Conservation (phyloP, 2,113 vertebrate genomes). For the Brachirus orientalis region DNA sequence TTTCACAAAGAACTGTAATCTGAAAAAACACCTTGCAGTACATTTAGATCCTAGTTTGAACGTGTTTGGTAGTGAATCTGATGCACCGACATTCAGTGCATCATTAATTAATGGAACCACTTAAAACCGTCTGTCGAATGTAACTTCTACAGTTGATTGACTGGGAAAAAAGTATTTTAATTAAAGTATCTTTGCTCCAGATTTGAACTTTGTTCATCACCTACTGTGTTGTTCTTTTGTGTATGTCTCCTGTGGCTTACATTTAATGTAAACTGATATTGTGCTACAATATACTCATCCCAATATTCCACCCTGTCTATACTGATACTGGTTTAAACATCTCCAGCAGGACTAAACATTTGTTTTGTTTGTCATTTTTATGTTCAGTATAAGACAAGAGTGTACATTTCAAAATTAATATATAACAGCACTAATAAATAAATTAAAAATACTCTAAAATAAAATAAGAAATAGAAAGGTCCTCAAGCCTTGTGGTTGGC, state of each 20-base stretch:
- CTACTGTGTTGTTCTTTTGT: neutral
- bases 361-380: too few relatives aligned
- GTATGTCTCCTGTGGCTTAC: neutral
- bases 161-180: constrained; percentile 42
- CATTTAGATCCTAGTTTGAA: constrained; percentile 65
- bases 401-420: too few relatives aligned
- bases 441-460: too few relatives aligned
- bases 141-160: neutral
- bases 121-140: constrained; percentile 23
- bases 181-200: constrained; percentile 41
- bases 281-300: neutral
- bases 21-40: constrained; percentile 80
- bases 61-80: constrained; percentile 38
- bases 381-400: too few relatives aligned
- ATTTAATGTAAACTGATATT: neutral
- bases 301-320: too few relatives aligned
- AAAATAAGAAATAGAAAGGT: too few relatives aligned
- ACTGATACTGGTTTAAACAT: too few relatives aligned
- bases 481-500: too few relatives aligned
- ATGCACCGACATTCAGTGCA: constrained; percentile 44
- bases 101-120: constrained; percentile 49
- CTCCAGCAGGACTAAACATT: too few relatives aligned
- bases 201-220: neutral
- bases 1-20: constrained; percentile 82
- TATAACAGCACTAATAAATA: too few relatives aligned